phyloP scores from a whole-genome alignment of 1,140 invertebrate species.

The Sogatella furcifera region DNA sequence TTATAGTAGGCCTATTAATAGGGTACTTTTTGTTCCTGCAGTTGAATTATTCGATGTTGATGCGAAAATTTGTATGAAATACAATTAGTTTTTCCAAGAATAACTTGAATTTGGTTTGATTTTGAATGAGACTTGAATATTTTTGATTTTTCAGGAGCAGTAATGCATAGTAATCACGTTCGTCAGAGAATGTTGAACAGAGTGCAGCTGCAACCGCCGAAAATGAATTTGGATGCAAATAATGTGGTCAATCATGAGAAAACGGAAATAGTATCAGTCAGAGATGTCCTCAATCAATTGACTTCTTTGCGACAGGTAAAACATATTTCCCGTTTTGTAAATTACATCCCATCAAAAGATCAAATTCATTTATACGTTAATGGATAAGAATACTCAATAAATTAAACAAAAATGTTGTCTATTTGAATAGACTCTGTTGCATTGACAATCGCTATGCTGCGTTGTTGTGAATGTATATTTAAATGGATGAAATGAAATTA shows the following conservation, averaged over 20 bases:
- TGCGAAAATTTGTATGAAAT: too few relatives aligned
- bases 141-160: not conserved
- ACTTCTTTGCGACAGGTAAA: conserved; percentile 32
- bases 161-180: conserved; percentile 2
- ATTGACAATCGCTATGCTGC: too few relatives aligned
- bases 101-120: too few relatives aligned
- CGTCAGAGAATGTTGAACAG: not conserved
- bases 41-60: too few relatives aligned
- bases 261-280: conserved; percentile 28
- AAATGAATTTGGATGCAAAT: not conserved
- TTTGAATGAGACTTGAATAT: too few relatives aligned
- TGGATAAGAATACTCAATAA: not conserved
- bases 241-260: conserved; percentile 1
- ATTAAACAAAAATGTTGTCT: not conserved
- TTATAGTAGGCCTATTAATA: too few relatives aligned
- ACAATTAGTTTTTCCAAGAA: too few relatives aligned
- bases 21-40: too few relatives aligned
- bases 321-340: not conserved
- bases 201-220: not conserved
- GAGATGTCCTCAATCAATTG: conserved; percentile 33
- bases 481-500: too few relatives aligned
- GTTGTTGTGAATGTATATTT: too few relatives aligned
- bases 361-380: not conserved
- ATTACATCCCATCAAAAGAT: not conserved
- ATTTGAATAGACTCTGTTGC: too few relatives aligned